Evolutionary conservation across 2,113 vertebrate species (phyloP).

Genomic region (Pterocles burchelli): DNA sequence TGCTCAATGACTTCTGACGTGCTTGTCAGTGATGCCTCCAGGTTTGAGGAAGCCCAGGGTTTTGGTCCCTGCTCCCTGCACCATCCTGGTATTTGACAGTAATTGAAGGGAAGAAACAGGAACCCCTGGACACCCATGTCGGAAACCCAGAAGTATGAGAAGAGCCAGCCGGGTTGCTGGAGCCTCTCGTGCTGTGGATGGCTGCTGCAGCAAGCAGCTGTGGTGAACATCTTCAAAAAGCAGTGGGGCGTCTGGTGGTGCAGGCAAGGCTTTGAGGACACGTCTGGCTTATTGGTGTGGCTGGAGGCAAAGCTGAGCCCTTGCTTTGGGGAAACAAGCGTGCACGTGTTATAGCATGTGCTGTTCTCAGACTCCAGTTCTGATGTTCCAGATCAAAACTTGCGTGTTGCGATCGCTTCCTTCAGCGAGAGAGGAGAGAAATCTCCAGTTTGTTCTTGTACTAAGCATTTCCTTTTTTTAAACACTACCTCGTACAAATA

Average conservation of each 20-base stretch:
- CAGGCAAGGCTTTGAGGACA: neutral
- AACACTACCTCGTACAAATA: neutral
- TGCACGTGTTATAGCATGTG: neutral
- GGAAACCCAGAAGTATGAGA: neutral
- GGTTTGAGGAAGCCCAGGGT: neutral
- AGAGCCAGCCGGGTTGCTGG: neutral
- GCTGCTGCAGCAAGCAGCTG: neutral
- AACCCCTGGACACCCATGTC: neutral
- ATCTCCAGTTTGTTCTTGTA: neutral
- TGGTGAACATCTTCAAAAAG: slow-evolving; percentile 20
- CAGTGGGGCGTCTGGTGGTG: neutral
- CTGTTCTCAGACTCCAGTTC: neutral
- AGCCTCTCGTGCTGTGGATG: neutral
- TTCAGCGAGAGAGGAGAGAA: neutral
- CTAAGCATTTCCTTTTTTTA: neutral
- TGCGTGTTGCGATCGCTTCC: neutral
- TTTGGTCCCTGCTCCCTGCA: neutral
- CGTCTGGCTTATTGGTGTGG: neutral
- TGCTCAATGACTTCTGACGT: neutral
- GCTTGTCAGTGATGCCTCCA: neutral
- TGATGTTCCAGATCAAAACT: neutral
- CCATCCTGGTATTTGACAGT: neutral
- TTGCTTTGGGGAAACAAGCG: neutral
- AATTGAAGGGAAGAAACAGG: neutral
- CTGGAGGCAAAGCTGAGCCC: neutral